These are phyloP conservation scores for Drepana falcataria DNA, from an alignment of 2,888 invertebrate genomes.

Conservation along the genomic window DNA sequence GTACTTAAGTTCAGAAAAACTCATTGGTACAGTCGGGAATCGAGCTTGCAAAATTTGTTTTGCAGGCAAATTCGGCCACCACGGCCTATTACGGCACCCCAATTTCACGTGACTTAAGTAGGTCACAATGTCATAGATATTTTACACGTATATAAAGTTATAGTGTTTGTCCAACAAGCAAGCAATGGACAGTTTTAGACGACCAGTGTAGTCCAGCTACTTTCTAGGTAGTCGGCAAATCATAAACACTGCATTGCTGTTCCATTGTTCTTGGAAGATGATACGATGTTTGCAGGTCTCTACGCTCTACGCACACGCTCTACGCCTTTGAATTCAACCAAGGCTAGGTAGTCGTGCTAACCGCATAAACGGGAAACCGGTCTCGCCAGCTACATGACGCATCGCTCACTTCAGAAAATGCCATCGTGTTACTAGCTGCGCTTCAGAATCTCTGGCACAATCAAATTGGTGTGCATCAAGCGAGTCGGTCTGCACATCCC, in stretches of 20 bases:
- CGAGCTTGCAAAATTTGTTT: too few species aligned
- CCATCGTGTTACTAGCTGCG: slow-evolving; percentile 35
- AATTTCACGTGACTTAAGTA: too few species aligned
- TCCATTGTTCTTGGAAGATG: slow-evolving; percentile 60
- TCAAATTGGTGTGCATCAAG: not conserved
- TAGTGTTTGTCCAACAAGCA: too few species aligned
- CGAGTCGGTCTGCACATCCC: not conserved
- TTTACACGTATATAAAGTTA: too few species aligned
- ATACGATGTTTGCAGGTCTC: slow-evolving; percentile 45
- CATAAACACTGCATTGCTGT: not conserved
- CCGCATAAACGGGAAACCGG: slow-evolving; percentile 62
- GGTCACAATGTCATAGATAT: too few species aligned
- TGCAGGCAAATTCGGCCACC: too few species aligned
- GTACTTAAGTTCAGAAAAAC: too few species aligned
- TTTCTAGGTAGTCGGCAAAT: not conserved
- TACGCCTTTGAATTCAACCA: slow-evolving; percentile 52
- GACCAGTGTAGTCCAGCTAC: not conserved
- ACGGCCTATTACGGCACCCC: too few species aligned
- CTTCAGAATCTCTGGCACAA: slow-evolving; percentile 4
- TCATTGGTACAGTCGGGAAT: too few species aligned
- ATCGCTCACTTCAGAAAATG: slow-evolving; percentile 49
- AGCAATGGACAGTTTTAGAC: too few species aligned
- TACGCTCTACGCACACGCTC: slow-evolving; percentile 44
- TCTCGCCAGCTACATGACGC: slow-evolving; percentile 51
- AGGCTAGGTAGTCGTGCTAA: slow-evolving; percentile 50